Evolutionary conservation across 2,113 vertebrate genomes (phyloP), one percentile per base, ranked within the genome.

Genomic region (Suncus etruscus): DNA sequence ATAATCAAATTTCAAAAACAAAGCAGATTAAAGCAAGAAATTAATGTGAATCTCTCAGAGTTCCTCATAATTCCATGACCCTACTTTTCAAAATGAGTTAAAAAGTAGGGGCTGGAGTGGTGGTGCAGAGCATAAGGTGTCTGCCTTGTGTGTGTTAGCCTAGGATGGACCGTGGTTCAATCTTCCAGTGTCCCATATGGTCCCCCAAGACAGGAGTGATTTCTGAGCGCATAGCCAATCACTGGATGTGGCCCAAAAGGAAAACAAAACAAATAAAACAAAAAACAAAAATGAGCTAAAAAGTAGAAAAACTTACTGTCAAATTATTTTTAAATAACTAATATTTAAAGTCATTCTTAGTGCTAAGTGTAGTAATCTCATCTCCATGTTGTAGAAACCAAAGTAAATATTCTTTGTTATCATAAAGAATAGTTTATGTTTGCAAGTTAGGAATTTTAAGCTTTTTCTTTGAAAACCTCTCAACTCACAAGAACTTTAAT

Each of bases 401-500:
- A 31, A 85, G 6, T 85, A 74, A 87, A 47, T 5, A 61, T 70
- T 25, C 8, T 83, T 66, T 75, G 8, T 73, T 75, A 91, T 8
- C 22, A 61, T 45, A 85, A 89, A 77, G 0, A 89, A n/a, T 4
- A 83, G 20, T 25, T 45, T 31, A 86, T 51, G 48, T 58, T 84
- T 69, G 29, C 3, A 76, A 79, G 72, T 70, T 68, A 45, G 86
- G 61, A 29, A 4, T 50, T 65, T 89, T 31, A 68, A 3, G 73
- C 79, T 61, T 69, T 39, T 11, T 5, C 65, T 58, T 25, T 7
- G 39, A 45, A 61, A 76, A 12, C 2, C 86, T 24, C 48, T 92
- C 69, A 87, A 27, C 89, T 87, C 50, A 14, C 7, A 90, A 88
- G 90, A 8, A 74, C 91, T 68, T 78, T 63, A 10, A n/a, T 66